phyloP scores from a whole-genome alignment of 35 echinoderm and acorn worm species.

The Apostichopus japonicus region DNA sequence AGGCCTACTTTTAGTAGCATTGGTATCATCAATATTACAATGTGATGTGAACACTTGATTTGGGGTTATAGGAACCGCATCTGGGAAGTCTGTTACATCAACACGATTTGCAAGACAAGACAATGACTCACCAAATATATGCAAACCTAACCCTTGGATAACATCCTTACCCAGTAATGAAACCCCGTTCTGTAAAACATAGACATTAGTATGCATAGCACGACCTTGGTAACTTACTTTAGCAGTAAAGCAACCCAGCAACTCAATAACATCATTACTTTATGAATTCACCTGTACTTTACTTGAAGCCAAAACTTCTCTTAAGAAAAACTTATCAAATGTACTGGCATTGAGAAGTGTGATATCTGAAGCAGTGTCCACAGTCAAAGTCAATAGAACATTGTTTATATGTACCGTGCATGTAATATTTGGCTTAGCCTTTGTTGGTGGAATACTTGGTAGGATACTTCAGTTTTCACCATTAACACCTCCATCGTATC shows the following conservation, averaged over 20 bases:
- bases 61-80: no score
- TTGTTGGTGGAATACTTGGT: no score
- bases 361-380: background rate
- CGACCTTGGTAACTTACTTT: background rate
- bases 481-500: no score
- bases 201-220: no score
- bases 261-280: conserved; percentile 7
- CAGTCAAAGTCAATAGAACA: conserved; percentile 14
- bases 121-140: background rate
- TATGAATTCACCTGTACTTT: conserved; percentile 7
- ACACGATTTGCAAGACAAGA: background rate
- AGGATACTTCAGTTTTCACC: no score
- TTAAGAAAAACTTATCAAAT: background rate
- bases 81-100: background rate
- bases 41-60: no score
- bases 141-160: background rate
- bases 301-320: conserved; percentile 1
- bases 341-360: background rate
- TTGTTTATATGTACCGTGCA: no score
- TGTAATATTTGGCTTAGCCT: no score
- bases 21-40: background rate
- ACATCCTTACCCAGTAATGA: background rate
- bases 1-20: background rate
- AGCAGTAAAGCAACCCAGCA: conserved; percentile 7
- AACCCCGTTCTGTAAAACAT: background rate